phyloP scores from a whole-genome alignment of 2,888 invertebrate species.

The Synanthedon andrenaeformis region DNA sequence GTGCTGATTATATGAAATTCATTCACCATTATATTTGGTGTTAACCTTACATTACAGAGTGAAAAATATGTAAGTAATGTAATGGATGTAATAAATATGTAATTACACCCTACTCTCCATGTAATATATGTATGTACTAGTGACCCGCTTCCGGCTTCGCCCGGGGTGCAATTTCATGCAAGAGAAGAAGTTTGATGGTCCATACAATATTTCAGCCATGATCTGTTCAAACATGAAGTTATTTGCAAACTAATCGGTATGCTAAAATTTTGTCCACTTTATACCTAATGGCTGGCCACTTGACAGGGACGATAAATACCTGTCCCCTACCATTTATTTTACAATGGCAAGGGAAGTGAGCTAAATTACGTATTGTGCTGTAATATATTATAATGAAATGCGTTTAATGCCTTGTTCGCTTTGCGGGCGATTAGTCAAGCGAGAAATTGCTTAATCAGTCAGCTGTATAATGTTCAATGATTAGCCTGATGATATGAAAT shows the following conservation, averaged over 20 bases:
- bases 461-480: conserved; percentile 55
- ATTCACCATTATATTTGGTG: too few relatives aligned
- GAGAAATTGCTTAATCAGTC: conserved; percentile 65
- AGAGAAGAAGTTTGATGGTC: background rate
- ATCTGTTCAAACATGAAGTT: background rate
- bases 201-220: conserved; percentile 2
- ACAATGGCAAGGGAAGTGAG: conserved; percentile 32
- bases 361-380: conserved; percentile 56
- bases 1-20: too few relatives aligned
- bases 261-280: conserved; percentile 3
- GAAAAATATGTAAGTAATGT: too few relatives aligned
- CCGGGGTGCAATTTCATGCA: too few relatives aligned
- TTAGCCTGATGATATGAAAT: conserved; percentile 56
- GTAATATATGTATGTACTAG: too few relatives aligned
- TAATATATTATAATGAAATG: conserved; percentile 62
- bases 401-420: conserved; percentile 26
- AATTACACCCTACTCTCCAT: too few relatives aligned
- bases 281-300: conserved; percentile 14
- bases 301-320: conserved; percentile 33
- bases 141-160: too few relatives aligned
- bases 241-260: conserved; percentile 3
- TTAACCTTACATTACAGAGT: too few relatives aligned
- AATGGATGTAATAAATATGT: too few relatives aligned
- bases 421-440: conserved; percentile 42
- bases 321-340: conserved; percentile 19